Evolutionary conservation across 2,888 invertebrate species (phyloP).

Genomic region (Eudasyphora cyanicolor): DNA sequence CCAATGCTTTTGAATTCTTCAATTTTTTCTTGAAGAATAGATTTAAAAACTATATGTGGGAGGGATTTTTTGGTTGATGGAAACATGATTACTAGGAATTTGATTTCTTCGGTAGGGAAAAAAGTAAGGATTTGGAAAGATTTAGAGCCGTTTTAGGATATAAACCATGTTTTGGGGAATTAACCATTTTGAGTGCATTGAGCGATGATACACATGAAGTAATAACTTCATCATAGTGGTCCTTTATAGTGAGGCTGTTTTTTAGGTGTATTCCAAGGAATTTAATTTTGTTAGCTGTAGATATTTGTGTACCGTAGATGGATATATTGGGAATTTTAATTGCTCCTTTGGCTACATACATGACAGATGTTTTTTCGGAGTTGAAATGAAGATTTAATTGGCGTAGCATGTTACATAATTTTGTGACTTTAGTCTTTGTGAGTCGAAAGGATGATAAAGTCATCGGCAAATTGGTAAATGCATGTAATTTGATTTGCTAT

Average conservation of each 20-base stretch:
- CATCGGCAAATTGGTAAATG: too few relatives aligned
- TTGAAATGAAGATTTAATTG: not conserved
- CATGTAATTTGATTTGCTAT: too few relatives aligned
- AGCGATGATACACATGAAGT: not conserved
- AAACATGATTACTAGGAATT: not conserved
- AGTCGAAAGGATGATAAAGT: too few relatives aligned
- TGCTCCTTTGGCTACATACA: not conserved
- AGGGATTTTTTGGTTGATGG: not conserved
- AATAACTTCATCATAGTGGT: not conserved
- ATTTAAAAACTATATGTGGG: not conserved
- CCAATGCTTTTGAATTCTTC: not conserved
- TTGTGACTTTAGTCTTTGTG: not conserved
- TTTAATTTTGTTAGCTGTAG: not conserved
- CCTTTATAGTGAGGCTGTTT: not conserved
- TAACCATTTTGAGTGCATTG: not conserved
- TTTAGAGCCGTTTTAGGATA: not conserved
- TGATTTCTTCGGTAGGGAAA: not conserved
- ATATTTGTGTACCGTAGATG: not conserved
- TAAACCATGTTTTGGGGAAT: not conserved
- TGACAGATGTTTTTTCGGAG: not conserved
- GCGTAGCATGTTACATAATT: not conserved
- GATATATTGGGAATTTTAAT: not conserved
- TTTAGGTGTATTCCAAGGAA: not conserved
- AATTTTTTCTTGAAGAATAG: not conserved
- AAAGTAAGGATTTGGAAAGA: not conserved